Conservation (phyloP, 1,140 invertebrate genomes). For the Fopius arisanus region DNA sequence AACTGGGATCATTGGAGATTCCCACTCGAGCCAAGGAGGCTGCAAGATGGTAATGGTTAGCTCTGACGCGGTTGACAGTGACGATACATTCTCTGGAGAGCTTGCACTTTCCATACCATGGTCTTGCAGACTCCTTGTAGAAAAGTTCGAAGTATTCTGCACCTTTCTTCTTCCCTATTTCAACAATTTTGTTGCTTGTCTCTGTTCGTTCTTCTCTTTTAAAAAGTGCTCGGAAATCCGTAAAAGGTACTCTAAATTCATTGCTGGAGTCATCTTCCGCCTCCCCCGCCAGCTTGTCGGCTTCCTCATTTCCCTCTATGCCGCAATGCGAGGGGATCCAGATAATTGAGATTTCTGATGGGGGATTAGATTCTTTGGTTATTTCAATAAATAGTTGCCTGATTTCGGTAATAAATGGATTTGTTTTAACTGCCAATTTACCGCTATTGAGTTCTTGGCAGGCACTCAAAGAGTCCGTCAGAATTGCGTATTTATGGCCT, state of each 20-base stretch:
- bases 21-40: too few species aligned
- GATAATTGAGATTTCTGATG: not conserved
- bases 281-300: not conserved
- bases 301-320: slow-evolving; percentile 21
- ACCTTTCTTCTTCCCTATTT: slow-evolving; percentile 9
- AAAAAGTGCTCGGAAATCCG: slow-evolving; percentile 7
- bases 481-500: not conserved
- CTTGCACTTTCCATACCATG: slow-evolving; percentile 8
- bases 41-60: slow-evolving; percentile 31
- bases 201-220: slow-evolving; percentile 19
- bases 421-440: not conserved
- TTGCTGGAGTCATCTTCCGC: not conserved
- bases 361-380: not conserved
- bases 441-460: not conserved
- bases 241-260: slow-evolving; percentile 8
- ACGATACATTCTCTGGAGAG: slow-evolving; percentile 14
- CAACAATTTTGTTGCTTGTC: not conserved
- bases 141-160: slow-evolving; percentile 22
- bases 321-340: slow-evolving; percentile 1
- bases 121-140: slow-evolving; percentile 8
- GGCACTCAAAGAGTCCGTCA: not conserved
- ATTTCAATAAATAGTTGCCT: not conserved
- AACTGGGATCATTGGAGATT: too few species aligned
- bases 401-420: slow-evolving; percentile 11
- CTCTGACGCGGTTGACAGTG: slow-evolving; percentile 28